Evolutionary conservation across 2,888 invertebrate species (phyloP), one percentile per base, ranked within the genome.

Genomic region (Stramonita haemastoma): DNA sequence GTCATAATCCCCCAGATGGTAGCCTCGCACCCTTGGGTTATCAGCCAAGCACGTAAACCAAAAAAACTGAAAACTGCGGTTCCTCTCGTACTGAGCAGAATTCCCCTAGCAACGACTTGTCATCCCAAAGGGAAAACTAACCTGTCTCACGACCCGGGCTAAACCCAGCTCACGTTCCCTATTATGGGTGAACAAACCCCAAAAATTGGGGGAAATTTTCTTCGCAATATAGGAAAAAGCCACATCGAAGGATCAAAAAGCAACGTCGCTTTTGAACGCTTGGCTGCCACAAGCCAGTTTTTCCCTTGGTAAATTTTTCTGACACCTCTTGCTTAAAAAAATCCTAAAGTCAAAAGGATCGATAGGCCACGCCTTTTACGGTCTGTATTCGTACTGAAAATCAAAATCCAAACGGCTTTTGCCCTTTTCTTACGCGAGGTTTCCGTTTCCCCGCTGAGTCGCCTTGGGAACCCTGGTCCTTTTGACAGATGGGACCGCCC

Each of bases 191-290:
- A 34, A 77, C 96, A 97, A 81, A 97, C 96, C 89, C 73, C 2
- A 73, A 96, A 97, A 97, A 96, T 97, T 97, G 97, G 96, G 97
- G 96, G 97, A 97, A 81, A 97, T 97, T 97, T 97, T 97, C 97
- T 97, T 97, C 97, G 96, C 97, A 97, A 97, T 97, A 97, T 97
- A 81, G 97, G 97, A 97, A 97, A 97, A 97, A 97, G 97, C 97
- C 97, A 97, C 97, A 97, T 89, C 85, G 84, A 84, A 89, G 85
- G 97, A 97, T 97, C 97, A 97, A 97, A 97, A 97, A 97, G 97
- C 97, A 96, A 97, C 97, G 97, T 97, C 97, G 97, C 97, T 97
- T 79, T 8, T 96, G 97, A 96, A 96, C 97, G 97, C 79, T 97
- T 89, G 88, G 86, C 87, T 96, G 94, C 97, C 97, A 97, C 97